A percentile compares a stretch with the other conserved stretches of the same genome.
phyloP scores from a whole-genome alignment of 2,113 vertebrate genomes.

The Serranochromis macrocephalus region DNA sequence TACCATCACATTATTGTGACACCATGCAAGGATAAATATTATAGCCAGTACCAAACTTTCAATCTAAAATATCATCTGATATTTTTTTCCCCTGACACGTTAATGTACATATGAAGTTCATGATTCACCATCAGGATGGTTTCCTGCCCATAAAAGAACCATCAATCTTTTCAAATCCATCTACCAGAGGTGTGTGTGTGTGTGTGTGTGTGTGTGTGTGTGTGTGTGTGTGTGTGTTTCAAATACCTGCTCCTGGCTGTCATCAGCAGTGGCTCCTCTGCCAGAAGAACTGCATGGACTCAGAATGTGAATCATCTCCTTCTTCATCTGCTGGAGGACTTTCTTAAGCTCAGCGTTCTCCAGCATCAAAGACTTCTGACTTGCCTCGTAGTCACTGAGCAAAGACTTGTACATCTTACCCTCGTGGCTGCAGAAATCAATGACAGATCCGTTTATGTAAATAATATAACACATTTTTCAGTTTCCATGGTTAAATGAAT shows the following conservation, averaged over 20 bases:
- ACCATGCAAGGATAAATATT: not conserved
- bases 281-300: conserved; percentile 75
- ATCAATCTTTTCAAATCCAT: not conserved
- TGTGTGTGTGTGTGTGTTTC: not conserved
- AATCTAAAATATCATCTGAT: not conserved
- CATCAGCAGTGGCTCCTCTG: conserved; percentile 74
- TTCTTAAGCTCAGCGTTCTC: conserved; percentile 96
- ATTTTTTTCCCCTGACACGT: not conserved
- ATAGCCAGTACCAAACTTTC: not conserved
- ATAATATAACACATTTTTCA: not conserved
- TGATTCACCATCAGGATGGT: not conserved
- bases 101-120: not conserved
- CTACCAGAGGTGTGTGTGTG: not conserved
- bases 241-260: conserved; percentile 75
- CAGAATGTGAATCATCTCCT: conserved; percentile 90
- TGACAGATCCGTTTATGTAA: not conserved
- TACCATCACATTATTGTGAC: not conserved
- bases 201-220: too few species aligned
- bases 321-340: conserved; percentile 96
- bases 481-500: not conserved
- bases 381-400: conserved; percentile 83
- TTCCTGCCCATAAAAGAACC: not conserved
- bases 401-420: conserved; percentile 91
- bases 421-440: conserved; percentile 78
- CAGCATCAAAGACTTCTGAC: conserved; percentile 82